Base-by-base conservation (phyloP, 1,140 invertebrate genomes). In the Drosophila ambigua region DNA sequence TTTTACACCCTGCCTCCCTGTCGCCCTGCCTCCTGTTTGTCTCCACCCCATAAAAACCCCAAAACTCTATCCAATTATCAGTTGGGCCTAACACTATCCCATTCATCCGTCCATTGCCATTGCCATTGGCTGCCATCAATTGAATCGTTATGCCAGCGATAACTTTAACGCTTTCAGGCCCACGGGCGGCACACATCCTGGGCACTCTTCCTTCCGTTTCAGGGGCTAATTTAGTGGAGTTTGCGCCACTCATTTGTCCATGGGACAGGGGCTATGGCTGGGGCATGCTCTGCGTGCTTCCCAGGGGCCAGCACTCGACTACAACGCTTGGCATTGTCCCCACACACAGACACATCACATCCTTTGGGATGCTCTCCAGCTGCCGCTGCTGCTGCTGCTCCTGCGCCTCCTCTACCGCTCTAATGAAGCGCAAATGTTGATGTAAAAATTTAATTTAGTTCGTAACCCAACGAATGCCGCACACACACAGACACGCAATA, bases 401-500 rank as follows among this genome's bases (percentile, higher is more conserved):
- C 43, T 46, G 50, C 52, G 46, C 71, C 55, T 55, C 46, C 58
- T 62, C 76, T 68, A 53, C 54, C 69, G 76, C 82, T 85, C 82
- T 85, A 87, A 87, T 85, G 82, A 85, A 85, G 82, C 82, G 74
- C 83, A 85, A 85, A 85, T 85, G 82, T 82, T 85, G 82, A 81
- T 87, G 83, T 85, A 85, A 87, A 85, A 85, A 85, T 85, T 85
- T 85, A 85, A 85, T 85, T 85, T 85, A 87, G 82, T 87, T 85
- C 78, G 77, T 75, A 81, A 65, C 72, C 77, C 73, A 72, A 58
- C 64, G 55, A 61, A 24, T 44, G 45, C 69, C 69, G 74, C 69
- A 77, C 35, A 39, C 9, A 35, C 8, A 9, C 31, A 35, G 8
- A 5, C 31, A 35, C 31, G 31, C 8, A 31, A 24, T 28, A 7